Conservation (phyloP, 1,140 invertebrate genomes). For the Apocrypta bakeri region DNA sequence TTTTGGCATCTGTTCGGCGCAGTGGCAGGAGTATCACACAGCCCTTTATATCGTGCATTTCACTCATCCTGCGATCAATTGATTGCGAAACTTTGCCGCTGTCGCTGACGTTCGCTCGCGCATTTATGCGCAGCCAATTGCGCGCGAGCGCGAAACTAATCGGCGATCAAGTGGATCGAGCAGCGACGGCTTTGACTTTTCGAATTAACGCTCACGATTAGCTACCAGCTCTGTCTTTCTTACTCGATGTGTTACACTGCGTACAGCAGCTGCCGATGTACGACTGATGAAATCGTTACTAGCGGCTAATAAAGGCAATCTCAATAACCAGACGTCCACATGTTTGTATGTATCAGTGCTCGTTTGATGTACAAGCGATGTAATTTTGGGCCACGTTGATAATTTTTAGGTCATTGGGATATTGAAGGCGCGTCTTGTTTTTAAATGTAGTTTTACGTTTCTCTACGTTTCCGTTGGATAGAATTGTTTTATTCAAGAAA, state of each 20-base stretch:
- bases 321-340: background rate
- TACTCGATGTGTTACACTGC: background rate
- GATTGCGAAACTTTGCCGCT: conserved; percentile 18
- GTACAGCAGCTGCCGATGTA: background rate
- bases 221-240: background rate
- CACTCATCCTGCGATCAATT: background rate
- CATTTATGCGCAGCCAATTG: conserved; percentile 23
- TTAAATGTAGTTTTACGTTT: no score
- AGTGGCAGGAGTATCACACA: no score
- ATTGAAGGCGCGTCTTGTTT: background rate
- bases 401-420: background rate
- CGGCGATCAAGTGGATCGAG: background rate
- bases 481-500: no score
- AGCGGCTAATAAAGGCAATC: conserved; percentile 12
- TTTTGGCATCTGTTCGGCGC: background rate
- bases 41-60: background rate
- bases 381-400: background rate
- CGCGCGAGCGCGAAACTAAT: background rate
- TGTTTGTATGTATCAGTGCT: background rate
- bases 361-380: background rate
- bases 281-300: conserved; percentile 27
- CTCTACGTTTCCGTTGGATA: no score
- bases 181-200: conserved; percentile 28
- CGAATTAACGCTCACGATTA: conserved; percentile 30
- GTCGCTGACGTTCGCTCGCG: background rate